Conservation (phyloP, 2,888 invertebrate species). For the Cantharis rustica region DNA sequence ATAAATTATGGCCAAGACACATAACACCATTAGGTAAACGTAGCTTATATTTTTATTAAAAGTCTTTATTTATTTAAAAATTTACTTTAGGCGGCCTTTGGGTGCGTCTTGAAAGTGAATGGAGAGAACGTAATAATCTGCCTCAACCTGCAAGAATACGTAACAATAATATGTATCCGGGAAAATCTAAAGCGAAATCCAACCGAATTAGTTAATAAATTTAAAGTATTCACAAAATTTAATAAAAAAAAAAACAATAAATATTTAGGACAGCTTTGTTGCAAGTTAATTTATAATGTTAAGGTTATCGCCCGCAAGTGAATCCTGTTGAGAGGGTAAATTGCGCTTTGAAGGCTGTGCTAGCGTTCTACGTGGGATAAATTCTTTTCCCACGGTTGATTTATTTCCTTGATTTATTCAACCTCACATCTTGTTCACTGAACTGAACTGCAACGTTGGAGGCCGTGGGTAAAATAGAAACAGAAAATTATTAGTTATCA, state of each 20-base stretch:
- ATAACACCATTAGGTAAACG: slow-evolving; percentile 47
- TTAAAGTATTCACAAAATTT: neutral
- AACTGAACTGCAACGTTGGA: too few relatives aligned
- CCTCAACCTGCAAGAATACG: slow-evolving; percentile 4
- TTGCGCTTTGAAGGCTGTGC: too few relatives aligned
- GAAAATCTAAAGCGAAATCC: slow-evolving; percentile 9
- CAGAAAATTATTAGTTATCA: too few relatives aligned
- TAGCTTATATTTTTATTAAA: neutral
- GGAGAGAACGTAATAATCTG: slow-evolving; percentile 62
- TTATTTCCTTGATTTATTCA: too few relatives aligned
- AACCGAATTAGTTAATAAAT: neutral
- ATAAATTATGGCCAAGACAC: slow-evolving; percentile 52
- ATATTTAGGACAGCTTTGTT: neutral
- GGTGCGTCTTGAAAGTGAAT: slow-evolving; percentile 75
- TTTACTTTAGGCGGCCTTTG: slow-evolving; percentile 70
- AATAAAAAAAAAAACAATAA: neutral
- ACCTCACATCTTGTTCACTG: too few relatives aligned
- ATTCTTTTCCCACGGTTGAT: too few relatives aligned
- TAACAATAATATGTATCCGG: neutral
- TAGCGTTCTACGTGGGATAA: too few relatives aligned
- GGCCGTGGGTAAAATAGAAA: too few relatives aligned
- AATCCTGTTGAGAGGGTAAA: too few relatives aligned
- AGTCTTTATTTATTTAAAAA: neutral
- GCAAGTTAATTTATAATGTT: too few relatives aligned
- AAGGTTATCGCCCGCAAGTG: too few relatives aligned